These are phyloP conservation scores for Tipula vernalis DNA, from an alignment of 2,888 invertebrate genomes.

Conservation along the genomic window DNA sequence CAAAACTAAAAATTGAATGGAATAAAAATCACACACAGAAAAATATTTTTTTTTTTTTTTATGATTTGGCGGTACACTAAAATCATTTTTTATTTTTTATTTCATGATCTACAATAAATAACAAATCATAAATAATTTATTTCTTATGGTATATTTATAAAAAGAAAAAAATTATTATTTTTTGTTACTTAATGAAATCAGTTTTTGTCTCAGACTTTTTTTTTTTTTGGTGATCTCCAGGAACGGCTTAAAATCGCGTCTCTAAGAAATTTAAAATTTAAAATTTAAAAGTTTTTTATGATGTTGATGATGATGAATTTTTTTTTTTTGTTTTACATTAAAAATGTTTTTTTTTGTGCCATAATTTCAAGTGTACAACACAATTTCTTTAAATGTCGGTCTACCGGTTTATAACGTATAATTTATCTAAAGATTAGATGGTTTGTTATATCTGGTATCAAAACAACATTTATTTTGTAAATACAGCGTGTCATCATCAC, in stretches of 20 bases:
- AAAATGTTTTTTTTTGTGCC: neutral
- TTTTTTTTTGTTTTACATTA: neutral
- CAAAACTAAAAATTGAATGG: neutral
- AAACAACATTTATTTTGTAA: no score
- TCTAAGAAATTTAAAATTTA: neutral
- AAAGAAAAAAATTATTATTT: neutral
- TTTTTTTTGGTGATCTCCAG: neutral
- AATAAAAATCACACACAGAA: neutral
- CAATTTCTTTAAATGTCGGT: neutral
- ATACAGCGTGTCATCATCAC: neutral
- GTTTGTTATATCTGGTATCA: neutral
- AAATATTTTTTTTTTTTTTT: neutral
- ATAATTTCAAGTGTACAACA: neutral
- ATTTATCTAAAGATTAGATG: no score
- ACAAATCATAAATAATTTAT: constrained; percentile 4
- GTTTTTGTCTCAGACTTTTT: neutral
- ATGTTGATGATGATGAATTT: neutral
- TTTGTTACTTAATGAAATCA: neutral
- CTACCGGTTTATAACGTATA: neutral
- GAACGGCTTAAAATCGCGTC: neutral
- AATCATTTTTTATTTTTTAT: neutral
- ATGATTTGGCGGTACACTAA: neutral
- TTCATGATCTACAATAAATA: constrained; percentile 4
- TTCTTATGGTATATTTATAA: neutral
- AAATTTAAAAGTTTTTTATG: neutral